Conservation (phyloP, 2,797 vertebrate species). For the Takifugu rubripes region DNA sequence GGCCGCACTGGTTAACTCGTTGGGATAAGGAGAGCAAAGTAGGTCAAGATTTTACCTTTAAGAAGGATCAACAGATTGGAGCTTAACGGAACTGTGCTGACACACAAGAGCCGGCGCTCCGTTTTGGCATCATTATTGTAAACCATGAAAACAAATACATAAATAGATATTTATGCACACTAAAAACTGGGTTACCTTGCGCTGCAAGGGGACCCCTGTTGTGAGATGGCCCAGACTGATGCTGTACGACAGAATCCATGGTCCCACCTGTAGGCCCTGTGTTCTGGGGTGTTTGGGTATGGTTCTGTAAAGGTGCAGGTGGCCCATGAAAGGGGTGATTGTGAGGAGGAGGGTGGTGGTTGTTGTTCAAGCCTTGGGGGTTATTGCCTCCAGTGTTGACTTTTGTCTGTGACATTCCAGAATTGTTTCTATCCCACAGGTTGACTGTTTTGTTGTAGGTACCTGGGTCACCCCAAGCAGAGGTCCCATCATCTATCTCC, state of each 20-base stretch:
- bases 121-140: constrained; percentile 43
- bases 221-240: constrained; percentile 85
- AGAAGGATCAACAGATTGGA: constrained; percentile 65
- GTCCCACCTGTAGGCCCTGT: constrained; percentile 58
- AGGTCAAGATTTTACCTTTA: constrained; percentile 71
- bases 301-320: constrained; percentile 68
- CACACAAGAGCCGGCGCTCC: constrained; percentile 43
- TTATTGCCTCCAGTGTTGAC: constrained; percentile 71
- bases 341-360: constrained; percentile 63
- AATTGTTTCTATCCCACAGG: constrained; percentile 94
- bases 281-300: constrained; percentile 63
- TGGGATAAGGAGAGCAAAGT: constrained; percentile 55
- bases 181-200: constrained; percentile 78
- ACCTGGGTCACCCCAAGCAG: constrained; percentile 95
- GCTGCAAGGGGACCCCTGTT: constrained; percentile 72
- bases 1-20: constrained; percentile 43
- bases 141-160: constrained; percentile 10
- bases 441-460: constrained; percentile 92
- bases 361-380: constrained; percentile 71
- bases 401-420: constrained; percentile 78
- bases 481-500: constrained; percentile 97
- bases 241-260: constrained; percentile 78
- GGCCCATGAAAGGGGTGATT: constrained; percentile 73
- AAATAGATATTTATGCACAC: constrained; percentile 5
- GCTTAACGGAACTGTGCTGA: constrained; percentile 44